Evolutionary conservation across 1,140 invertebrate genomes (phyloP).

Genomic region (Paraescarpia echinospica): DNA sequence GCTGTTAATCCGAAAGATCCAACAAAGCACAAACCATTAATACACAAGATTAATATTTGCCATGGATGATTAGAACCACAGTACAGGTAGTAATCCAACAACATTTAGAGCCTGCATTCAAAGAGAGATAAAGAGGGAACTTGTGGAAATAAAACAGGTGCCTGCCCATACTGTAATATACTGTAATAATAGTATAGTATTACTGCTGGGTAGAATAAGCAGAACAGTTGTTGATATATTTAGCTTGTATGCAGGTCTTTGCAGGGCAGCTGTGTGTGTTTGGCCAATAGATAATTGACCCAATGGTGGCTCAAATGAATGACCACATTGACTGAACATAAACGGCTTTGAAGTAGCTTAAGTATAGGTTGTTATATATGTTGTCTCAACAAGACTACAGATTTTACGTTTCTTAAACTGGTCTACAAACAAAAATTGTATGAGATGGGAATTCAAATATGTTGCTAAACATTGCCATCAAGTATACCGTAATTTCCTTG

Average conservation of each 20-base stretch:
- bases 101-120: neutral
- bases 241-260: neutral
- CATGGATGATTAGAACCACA: neutral
- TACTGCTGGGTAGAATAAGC: neutral
- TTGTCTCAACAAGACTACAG: neutral
- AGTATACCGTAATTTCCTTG: too few relatives aligned
- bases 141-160: neutral
- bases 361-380: neutral
- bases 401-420: too few relatives aligned
- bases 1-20: neutral
- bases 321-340: neutral
- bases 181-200: neutral
- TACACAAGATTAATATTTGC: neutral
- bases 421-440: too few relatives aligned
- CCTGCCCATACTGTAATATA: too few relatives aligned
- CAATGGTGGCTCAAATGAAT: neutral
- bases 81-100: neutral
- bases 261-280: neutral
- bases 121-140: neutral
- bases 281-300: neutral
- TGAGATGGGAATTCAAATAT: too few relatives aligned
- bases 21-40: neutral
- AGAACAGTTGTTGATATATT: neutral
- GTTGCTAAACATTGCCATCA: too few relatives aligned
- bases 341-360: neutral